phyloP scores from a whole-genome alignment of 2,797 vertebrate species.

The Agapornis canus region DNA sequence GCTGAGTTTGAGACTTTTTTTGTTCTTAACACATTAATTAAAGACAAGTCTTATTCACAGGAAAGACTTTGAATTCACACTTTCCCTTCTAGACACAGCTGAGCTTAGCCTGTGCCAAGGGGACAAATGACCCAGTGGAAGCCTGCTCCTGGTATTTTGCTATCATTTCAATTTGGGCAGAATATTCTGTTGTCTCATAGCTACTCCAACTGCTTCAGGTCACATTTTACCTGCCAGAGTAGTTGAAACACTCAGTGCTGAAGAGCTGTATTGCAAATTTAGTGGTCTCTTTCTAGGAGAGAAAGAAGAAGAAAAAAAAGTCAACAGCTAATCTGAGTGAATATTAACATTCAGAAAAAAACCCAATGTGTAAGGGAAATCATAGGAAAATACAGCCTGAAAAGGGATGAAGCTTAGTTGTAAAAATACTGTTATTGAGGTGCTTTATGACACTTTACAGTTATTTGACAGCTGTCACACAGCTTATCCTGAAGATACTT shows the following conservation, averaged over 20 bases:
- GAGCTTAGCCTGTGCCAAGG: neutral
- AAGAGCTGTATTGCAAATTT: neutral
- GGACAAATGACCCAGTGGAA: neutral
- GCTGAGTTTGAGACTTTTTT: neutral
- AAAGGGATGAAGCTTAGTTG: neutral
- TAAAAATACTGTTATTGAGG: neutral
- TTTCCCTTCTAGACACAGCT: neutral
- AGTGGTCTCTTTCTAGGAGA: conserved; percentile 31
- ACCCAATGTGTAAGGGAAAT: neutral
- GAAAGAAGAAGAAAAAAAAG: neutral
- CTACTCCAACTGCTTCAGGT: neutral
- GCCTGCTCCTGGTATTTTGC: neutral
- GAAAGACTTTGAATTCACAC: neutral
- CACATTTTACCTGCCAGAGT: conserved; percentile 68
- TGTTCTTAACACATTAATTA: neutral
- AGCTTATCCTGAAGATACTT: neutral
- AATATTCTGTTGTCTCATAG: neutral
- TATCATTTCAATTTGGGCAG: neutral
- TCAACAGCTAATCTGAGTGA: neutral
- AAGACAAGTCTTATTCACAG: neutral
- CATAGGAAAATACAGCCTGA: neutral
- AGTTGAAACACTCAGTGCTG: conserved; percentile 50
- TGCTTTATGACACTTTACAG: neutral
- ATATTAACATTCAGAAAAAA: neutral
- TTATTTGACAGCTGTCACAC: neutral